These are phyloP conservation scores for Acromyrmex heyeri DNA, from an alignment of 1,140 invertebrate genomes.

Conservation along the genomic window DNA sequence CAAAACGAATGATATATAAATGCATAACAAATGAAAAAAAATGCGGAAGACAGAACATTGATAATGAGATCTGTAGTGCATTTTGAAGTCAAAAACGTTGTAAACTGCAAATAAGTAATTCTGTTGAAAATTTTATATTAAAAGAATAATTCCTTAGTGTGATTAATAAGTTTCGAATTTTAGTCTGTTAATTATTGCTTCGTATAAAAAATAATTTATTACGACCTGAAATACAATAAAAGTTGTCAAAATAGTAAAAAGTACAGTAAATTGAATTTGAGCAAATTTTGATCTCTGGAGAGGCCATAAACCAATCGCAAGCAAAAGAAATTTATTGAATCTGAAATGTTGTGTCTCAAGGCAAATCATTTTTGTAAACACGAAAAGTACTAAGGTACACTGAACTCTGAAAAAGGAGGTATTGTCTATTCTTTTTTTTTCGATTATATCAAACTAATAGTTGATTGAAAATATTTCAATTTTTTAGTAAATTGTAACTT, in stretches of 20 bases:
- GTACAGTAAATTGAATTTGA: not conserved
- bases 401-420: not conserved
- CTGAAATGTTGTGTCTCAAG: not conserved
- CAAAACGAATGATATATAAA: conserved; percentile 35
- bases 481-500: not conserved
- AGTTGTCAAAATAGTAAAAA: not conserved
- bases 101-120: conserved; percentile 26
- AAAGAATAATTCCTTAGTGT: not conserved
- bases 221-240: conserved; percentile 38
- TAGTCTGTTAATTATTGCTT: not conserved
- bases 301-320: conserved; percentile 34
- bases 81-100: not conserved
- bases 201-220: not conserved
- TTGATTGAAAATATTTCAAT: not conserved
- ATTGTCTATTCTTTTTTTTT: not conserved
- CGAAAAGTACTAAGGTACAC: not conserved
- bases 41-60: conserved; percentile 14
- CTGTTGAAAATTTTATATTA: not conserved
- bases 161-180: not conserved
- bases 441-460: not conserved
- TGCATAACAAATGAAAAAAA: not conserved
- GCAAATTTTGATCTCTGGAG: not conserved
- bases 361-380: not conserved
- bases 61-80: not conserved
- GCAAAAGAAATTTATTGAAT: conserved; percentile 8